phyloP scores from a whole-genome alignment of 1,140 invertebrate species.

The Rhagoletis pomonella region DNA sequence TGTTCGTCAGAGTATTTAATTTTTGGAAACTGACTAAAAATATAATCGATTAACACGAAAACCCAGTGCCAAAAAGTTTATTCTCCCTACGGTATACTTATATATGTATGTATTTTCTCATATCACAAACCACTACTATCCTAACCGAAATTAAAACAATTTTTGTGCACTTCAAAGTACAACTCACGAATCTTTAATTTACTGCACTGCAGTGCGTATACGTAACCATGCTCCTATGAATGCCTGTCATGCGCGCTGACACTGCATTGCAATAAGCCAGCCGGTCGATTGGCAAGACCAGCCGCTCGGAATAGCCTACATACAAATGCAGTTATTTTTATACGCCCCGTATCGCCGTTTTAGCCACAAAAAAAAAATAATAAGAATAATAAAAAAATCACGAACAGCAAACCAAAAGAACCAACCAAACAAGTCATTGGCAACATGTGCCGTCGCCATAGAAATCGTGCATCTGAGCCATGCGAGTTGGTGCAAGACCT shows the following conservation, averaged over 20 bases:
- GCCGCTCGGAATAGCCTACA: neutral
- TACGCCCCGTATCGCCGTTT: neutral
- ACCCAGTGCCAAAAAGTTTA: no score
- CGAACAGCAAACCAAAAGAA: neutral
- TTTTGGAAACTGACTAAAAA: no score
- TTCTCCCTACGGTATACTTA: no score
- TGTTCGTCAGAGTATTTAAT: no score
- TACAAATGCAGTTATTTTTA: slow-evolving; percentile 1
- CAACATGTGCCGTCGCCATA: neutral
- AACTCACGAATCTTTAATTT: neutral
- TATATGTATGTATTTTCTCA: no score
- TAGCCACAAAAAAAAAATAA: neutral
- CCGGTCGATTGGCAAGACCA: neutral
- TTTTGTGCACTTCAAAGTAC: no score
- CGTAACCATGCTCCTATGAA: neutral
- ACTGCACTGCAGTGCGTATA: slow-evolving; percentile 3
- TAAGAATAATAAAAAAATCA: neutral
- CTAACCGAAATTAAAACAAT: no score
- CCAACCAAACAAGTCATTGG: neutral
- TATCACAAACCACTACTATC: no score
- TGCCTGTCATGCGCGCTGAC: slow-evolving; percentile 2
- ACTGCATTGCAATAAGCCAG: neutral
- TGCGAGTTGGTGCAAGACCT: neutral
- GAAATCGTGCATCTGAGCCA: neutral
- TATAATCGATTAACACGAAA: no score